Base-by-base conservation (phyloP, 1,140 invertebrate genomes). In the Drosophila tristis region DNA sequence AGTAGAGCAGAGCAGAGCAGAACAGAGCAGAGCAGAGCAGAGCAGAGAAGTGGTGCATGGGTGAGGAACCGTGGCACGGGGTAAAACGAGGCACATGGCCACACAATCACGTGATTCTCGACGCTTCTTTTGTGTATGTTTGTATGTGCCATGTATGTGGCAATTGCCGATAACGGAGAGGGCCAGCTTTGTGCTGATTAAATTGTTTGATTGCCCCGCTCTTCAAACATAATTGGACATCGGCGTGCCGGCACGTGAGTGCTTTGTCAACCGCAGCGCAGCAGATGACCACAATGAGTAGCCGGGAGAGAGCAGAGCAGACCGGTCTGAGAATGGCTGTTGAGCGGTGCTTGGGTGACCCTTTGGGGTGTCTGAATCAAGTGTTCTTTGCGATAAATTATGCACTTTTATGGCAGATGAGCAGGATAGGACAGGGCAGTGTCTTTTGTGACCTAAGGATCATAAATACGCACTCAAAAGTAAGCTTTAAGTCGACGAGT, bases 31-130 rank as follows among this genome's bases (percentile, higher is more conserved):
- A 7, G 50, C 35, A 55, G 62, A 51, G 68, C 66, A 72, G 57
- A 43, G 35, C 66, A 72, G 73, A 59, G 47, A 15, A 13, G 50
- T 26, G 45, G 49, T 31, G 49, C 39, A 15, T n/a, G 5, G 31
- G 4, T 20, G 35, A 15, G 29, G 59, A 39, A 35, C 66, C 5
- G 26, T 2, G 26, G 20, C 47, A 20, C 51, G 5, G 60, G 20
- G n/a, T 25, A 45, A 8, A 26, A 48, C 44, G 42, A 60, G 50
- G 66, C 55, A 74, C 68, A 78, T 59, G 75, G 63, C 35, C 62
- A 63, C 26, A 56, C 11, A 59, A 87, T 86, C 81, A 87, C 81
- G 81, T 81, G 81, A 87, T 86, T 62, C 68, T 80, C 53, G 60
- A 50, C 58, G 73, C 59, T 50, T 62, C 63, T 67, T 68, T 80